phyloP scores from a whole-genome alignment of 2,888 invertebrate species.

The Nomada fucata region DNA sequence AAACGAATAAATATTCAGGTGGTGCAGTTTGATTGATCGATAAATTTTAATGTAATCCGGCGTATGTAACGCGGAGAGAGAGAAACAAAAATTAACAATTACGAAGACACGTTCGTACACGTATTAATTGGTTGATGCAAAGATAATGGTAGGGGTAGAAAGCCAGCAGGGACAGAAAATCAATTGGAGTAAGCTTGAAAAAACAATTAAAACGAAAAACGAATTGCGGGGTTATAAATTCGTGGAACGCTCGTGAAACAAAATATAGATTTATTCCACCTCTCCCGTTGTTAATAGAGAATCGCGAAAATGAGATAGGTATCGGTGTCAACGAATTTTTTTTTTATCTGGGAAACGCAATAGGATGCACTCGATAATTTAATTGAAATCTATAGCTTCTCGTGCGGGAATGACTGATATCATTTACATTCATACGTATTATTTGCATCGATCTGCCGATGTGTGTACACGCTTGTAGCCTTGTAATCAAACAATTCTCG shows the following conservation, averaged over 20 bases:
- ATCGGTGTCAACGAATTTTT: constrained; percentile 40
- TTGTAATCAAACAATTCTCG: constrained; percentile 18
- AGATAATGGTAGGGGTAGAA: background rate
- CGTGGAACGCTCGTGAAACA: constrained; percentile 32
- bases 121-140: no score
- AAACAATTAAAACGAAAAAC: background rate
- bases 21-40: background rate
- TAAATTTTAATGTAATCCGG: background rate
- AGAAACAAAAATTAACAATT: constrained; percentile 1
- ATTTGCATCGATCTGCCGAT: constrained; percentile 29
- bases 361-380: constrained; percentile 19
- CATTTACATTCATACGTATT: constrained; percentile 8
- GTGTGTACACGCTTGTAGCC: constrained; percentile 2
- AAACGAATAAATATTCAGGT: constrained; percentile 19
- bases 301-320: constrained; percentile 11
- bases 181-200: background rate
- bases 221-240: constrained; percentile 27
- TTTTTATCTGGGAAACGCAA: background rate
- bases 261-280: constrained; percentile 40
- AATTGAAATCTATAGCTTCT: constrained; percentile 22
- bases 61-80: background rate
- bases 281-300: constrained; percentile 23
- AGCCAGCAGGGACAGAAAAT: background rate
- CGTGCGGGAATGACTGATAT: background rate
- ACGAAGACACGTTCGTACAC: background rate